These are phyloP conservation scores for Hydractinia echinata DNA, from an alignment of 30 jellyfish, hydroid and myxozoan species.

Conservation along the genomic window DNA sequence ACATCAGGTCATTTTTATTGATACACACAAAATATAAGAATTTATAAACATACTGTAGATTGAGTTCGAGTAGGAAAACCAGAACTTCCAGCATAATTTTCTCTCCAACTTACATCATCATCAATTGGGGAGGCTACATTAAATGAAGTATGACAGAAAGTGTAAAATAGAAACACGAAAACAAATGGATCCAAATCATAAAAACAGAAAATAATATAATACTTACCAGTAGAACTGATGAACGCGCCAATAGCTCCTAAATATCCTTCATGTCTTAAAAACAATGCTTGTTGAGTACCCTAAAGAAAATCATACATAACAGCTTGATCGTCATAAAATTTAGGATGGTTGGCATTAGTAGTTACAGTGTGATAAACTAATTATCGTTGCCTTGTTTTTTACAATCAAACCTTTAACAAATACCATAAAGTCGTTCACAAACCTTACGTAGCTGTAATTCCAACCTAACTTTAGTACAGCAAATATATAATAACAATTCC, in stretches of 20 bases:
- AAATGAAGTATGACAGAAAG: background rate
- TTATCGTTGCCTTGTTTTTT: too few species aligned
- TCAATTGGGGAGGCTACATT: conserved; percentile 33
- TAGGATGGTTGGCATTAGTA: too few species aligned
- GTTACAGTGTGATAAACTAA: too few species aligned
- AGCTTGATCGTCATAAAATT: too few species aligned
- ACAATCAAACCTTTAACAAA: too few species aligned
- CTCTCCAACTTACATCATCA: conserved; percentile 70
- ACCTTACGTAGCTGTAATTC: too few species aligned
- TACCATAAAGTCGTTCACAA: too few species aligned
- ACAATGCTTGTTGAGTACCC: conserved; percentile 89
- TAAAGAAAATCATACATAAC: background rate
- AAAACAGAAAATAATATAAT: background rate
- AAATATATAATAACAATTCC: too few species aligned
- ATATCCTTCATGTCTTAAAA: conserved; percentile 95
- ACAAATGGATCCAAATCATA: background rate
- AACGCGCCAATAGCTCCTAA: conserved; percentile 99
- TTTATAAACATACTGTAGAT: background rate
- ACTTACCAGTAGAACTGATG: conserved; percentile 34
- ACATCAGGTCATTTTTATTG: too few species aligned
- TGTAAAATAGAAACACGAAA: background rate
- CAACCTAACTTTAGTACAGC: too few species aligned
- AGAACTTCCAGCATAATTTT: conserved; percentile 90
- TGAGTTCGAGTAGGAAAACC: conserved; percentile 39
- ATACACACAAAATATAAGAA: too few species aligned